These are phyloP conservation scores for Probosciger aterrimus DNA, from an alignment of 2,113 vertebrate species.

Conservation along the genomic window DNA sequence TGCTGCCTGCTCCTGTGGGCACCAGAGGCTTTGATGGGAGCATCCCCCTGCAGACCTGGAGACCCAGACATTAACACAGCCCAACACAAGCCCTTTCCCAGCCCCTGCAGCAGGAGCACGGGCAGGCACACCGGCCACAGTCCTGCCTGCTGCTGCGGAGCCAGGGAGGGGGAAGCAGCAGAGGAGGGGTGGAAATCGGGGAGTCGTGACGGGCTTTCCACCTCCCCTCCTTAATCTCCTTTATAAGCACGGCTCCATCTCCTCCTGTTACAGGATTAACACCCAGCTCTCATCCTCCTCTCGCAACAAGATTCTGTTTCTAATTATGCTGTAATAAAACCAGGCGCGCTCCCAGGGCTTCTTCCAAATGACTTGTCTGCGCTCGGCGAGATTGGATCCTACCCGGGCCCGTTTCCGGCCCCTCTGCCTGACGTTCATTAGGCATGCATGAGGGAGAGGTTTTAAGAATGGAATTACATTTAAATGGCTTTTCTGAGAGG, in stretches of 20 bases:
- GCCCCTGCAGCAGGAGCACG: background rate
- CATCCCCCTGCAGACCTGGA: background rate
- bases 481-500: slow-evolving; percentile 82
- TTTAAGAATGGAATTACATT: slow-evolving; percentile 81
- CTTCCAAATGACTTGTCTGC: slow-evolving; percentile 80
- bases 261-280: slow-evolving; percentile 72
- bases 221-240: slow-evolving; percentile 53
- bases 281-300: slow-evolving; percentile 75
- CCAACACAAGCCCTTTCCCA: background rate
- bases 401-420: slow-evolving; percentile 69
- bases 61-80: background rate
- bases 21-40: background rate
- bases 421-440: slow-evolving; percentile 79
- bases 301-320: slow-evolving; percentile 81
- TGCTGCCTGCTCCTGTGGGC: background rate
- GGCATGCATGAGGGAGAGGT: slow-evolving; percentile 80
- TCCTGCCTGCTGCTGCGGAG: background rate
- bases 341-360: slow-evolving; percentile 78
- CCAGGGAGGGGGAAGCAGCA: background rate
- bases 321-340: slow-evolving; percentile 83
- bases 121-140: background rate
- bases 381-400: slow-evolving; percentile 74
- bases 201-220: background rate
- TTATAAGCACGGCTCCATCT: slow-evolving; percentile 59
- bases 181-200: background rate